phyloP scores from a whole-genome alignment of 2,797 vertebrate species.

The Cirrhinus mrigala region DNA sequence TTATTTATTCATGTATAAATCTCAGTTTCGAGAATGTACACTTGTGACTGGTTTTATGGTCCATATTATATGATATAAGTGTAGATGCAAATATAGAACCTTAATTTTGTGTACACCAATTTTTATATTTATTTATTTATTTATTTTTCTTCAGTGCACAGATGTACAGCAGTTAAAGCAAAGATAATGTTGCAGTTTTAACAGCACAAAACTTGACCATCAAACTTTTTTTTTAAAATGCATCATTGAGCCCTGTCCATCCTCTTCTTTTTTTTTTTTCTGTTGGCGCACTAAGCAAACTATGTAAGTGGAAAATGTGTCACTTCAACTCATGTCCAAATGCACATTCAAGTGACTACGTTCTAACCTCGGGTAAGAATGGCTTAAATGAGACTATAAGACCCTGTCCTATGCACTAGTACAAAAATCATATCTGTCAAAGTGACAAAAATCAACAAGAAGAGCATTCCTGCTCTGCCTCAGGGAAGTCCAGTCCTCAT shows the following conservation, averaged over 20 bases:
- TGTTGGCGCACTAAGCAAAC: slow-evolving; percentile 8
- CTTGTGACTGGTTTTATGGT: too few species aligned
- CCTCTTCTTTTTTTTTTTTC: not conserved
- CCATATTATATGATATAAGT: too few species aligned
- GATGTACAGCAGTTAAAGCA: not conserved
- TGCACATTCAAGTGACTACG: slow-evolving; percentile 76
- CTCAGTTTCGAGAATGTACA: too few species aligned
- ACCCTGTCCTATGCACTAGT: slow-evolving; percentile 72
- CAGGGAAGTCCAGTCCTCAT: slow-evolving; percentile 71
- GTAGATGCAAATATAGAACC: too few species aligned
- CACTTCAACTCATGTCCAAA: slow-evolving; percentile 72
- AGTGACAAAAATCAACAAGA: slow-evolving; percentile 79
- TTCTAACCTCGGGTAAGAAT: slow-evolving; percentile 72
- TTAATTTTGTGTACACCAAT: too few species aligned
- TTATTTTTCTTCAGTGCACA: not conserved
- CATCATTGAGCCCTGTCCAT: not conserved
- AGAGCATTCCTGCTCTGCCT: slow-evolving; percentile 75
- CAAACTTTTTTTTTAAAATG: not conserved
- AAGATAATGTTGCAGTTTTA: not conserved
- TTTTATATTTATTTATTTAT: too few species aligned
- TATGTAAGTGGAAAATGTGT: slow-evolving; percentile 69
- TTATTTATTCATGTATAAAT: too few species aligned
- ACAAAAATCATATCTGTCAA: slow-evolving; percentile 80
- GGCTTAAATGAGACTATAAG: slow-evolving; percentile 77
- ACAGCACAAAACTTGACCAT: not conserved